Base-by-base conservation (phyloP, 2,888 invertebrate genomes). In the Pristionchus japonicus region DNA sequence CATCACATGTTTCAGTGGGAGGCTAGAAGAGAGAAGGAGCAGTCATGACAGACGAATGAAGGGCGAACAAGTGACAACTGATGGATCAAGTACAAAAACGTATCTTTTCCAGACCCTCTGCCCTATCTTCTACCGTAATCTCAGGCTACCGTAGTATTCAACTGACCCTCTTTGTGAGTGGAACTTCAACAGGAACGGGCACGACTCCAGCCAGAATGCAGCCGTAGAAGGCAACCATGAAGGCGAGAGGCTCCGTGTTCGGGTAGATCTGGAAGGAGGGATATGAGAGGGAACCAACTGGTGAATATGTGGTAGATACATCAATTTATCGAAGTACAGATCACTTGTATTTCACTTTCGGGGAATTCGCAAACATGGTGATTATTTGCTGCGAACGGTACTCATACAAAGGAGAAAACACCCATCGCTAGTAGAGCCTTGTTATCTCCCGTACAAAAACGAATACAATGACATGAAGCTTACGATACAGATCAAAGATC, bases 191-290 rank as follows among this genome's bases (percentile, higher is more conserved):
- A 15, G 99, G 98, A 77, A 99, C 98, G 1, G 99, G 99, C 70
- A 99, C 98, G 87, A 99, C 97, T 3, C 99, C 99, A 27, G 99
- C 98, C 95, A 98, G 97, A 90, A 99, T 96, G 95, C 99, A 99
- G 47, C 98, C 99, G 95, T 99, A 99, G 96, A 99, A 98, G 82
- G 99, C 98, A 95, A 98, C 98, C 95, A 99, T 96, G 95, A 99
- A 99, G 95, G 98, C 98, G 93, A 99, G 97, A 0, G 99, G 99
- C 95, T 99, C 99, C 95, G 98, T 99, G 96, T 99, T 99, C 3
- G 99, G 99, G 95, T 98, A 99, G 88, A 92, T 87, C 87, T 87
- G 87, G 47, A 87, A 47, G 20, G 23, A 47, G 34, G 11, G n/a
- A n/a, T n/a, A n/a, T n/a, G n/a, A n/a, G n/a, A n/a, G n/a, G n/a